Evolutionary conservation across 1,140 invertebrate genomes (phyloP).

Genomic region (Mizuhopecten yessoensis): DNA sequence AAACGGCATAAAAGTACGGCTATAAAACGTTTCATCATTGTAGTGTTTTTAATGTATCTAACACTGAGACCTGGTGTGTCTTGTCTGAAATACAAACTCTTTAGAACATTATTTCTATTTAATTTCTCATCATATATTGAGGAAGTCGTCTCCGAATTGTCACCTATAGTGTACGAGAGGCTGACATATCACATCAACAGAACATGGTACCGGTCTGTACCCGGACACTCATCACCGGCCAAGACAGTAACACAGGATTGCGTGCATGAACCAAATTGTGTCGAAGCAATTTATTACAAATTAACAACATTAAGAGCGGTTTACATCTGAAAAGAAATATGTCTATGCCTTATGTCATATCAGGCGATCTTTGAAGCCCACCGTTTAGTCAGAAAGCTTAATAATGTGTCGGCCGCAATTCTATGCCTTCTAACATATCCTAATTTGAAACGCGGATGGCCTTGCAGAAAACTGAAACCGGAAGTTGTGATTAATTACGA

Average conservation of each 20-base stretch:
- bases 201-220: neutral
- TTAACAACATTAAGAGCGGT: neutral
- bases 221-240: neutral
- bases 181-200: neutral
- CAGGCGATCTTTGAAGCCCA: neutral
- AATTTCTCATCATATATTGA: neutral
- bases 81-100: neutral
- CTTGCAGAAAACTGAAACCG: too few species aligned
- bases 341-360: neutral
- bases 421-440: too few species aligned
- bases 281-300: neutral
- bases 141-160: neutral
- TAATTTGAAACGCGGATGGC: too few species aligned
- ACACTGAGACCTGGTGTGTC: neutral
- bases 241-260: neutral
- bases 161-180: neutral
- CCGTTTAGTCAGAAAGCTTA: too few species aligned
- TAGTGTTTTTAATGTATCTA: neutral
- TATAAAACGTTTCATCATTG: neutral
- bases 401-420: too few species aligned
- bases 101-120: neutral
- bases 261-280: neutral
- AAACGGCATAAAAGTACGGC: neutral
- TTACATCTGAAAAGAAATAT: neutral
- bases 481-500: too few species aligned